Percentiles rank a stretch among this genome's conserved stretches.
Evolutionary conservation across 2,888 invertebrate genomes (phyloP).

Genomic region (Antheraea yamamai): DNA sequence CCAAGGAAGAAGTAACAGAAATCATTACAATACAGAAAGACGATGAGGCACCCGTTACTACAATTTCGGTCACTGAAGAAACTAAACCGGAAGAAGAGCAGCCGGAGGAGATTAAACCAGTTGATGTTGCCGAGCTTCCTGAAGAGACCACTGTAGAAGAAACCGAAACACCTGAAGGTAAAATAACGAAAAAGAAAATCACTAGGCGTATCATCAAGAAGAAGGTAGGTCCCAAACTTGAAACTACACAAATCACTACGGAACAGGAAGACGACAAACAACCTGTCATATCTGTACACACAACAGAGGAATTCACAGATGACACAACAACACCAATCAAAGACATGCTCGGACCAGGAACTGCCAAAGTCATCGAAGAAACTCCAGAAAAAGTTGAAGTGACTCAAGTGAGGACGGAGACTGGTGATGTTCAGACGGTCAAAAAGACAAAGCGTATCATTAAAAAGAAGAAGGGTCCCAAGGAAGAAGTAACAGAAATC

Average conservation of each 20-base stretch:
- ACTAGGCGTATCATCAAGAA: too few species aligned
- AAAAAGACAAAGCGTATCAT: slow-evolving; percentile 36
- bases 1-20: slow-evolving; percentile 41
- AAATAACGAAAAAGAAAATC: slow-evolving; percentile 27
- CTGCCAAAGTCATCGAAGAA: too few species aligned
- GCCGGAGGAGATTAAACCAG: neutral
- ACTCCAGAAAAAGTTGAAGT: slow-evolving; percentile 26
- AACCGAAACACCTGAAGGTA: slow-evolving; percentile 25
- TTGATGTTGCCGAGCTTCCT: slow-evolving; percentile 26
- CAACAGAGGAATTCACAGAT: too few species aligned
- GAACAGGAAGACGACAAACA: too few species aligned
- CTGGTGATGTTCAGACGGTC: slow-evolving; percentile 27
- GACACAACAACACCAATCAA: too few species aligned
- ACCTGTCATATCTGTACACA: too few species aligned
- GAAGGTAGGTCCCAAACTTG: too few species aligned
- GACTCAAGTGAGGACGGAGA: slow-evolving; percentile 29
- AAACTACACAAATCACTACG: too few species aligned
- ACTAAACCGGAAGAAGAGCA: neutral
- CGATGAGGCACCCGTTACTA: neutral
- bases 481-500: slow-evolving; percentile 61
- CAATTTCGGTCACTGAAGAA: neutral
- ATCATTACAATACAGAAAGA: neutral
- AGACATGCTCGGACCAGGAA: too few species aligned
- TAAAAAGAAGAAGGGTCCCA: slow-evolving; percentile 55
- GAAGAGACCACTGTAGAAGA: slow-evolving; percentile 24